Evolutionary conservation across 2,888 invertebrate species (phyloP).

Genomic region (Erebia ligea): DNA sequence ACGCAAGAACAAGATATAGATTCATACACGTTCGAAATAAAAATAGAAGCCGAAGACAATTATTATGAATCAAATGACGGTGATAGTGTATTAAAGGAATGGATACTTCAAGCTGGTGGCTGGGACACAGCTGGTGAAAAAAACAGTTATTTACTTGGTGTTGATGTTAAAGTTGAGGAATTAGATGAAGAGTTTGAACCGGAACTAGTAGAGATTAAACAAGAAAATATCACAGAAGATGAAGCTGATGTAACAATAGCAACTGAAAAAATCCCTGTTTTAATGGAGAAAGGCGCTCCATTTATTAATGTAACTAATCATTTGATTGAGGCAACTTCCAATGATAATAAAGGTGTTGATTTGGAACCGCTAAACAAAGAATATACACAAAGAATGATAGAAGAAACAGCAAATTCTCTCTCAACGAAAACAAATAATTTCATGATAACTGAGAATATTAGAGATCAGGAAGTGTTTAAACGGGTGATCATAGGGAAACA

Average conservation of each 20-base stretch:
- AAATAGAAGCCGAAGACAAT: background rate
- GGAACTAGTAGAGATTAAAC: background rate
- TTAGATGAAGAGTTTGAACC: conserved; percentile 4
- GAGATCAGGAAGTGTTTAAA: background rate
- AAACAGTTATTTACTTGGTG: background rate
- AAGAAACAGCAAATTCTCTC: background rate
- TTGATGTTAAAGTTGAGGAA: conserved; percentile 5
- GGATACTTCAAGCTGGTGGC: too few species aligned
- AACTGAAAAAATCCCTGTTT: background rate
- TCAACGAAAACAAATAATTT: background rate
- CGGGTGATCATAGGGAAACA: background rate
- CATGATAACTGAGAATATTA: background rate
- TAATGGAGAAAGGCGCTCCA: background rate
- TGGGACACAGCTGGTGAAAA: background rate
- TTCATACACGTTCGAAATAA: background rate
- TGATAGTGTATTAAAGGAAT: too few species aligned
- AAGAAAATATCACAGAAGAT: background rate
- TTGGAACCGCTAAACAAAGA: background rate
- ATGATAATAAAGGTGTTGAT: background rate
- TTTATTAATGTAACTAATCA: background rate
- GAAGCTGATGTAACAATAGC: background rate
- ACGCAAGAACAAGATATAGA: background rate
- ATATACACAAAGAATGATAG: background rate
- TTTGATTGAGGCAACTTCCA: background rate
- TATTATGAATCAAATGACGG: background rate